Evolutionary conservation across 2,888 invertebrate genomes (phyloP), one percentile per base, ranked within the genome.

Genomic region (Fabriciana adippe): DNA sequence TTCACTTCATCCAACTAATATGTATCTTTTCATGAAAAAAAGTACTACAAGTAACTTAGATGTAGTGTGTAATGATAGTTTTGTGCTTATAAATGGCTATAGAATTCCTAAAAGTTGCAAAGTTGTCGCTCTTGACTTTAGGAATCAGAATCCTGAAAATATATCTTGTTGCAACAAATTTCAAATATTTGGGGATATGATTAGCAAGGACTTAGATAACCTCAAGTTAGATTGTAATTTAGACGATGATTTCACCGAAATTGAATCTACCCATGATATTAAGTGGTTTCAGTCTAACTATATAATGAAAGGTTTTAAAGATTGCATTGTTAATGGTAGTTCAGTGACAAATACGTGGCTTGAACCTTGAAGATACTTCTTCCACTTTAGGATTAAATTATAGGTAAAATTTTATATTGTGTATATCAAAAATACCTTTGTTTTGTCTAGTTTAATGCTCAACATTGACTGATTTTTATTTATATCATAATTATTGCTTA

Each of bases 241-340:
- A 3, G 54, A 79, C 65, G 74, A 80, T 59, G 76, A 83, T 51
- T 84, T 81, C 60, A 72, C 74, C 78, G 88, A 87, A 76, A 90
- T 91, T 69, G 88, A 90, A 75, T 88, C 88, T 1, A 86, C 82
- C 4, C 80, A 87, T 69, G 73, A 73, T 35, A 73, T 76, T 13
- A 82, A 81, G 63, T 94, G 94, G 94, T 94, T 90, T 80, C 93
- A 94, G 76, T 93, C 93, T 18, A 91, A 85, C 63, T 89, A 90
- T 80, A 81, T 92, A 41, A 87, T 94, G 83, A 94, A 93, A 79
- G 94, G 94, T 18, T 94, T 94, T 75, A 94, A 93, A 85, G 94
- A 94, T 78, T 90, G 89, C 75, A 79, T 90, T 79, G 86, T 94
- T 15, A 91, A 94, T 82, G 94, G 94, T 45, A 87, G 83, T 74